phyloP scores from a whole-genome alignment of 2,888 invertebrate genomes.

The Malacosoma neustria region DNA sequence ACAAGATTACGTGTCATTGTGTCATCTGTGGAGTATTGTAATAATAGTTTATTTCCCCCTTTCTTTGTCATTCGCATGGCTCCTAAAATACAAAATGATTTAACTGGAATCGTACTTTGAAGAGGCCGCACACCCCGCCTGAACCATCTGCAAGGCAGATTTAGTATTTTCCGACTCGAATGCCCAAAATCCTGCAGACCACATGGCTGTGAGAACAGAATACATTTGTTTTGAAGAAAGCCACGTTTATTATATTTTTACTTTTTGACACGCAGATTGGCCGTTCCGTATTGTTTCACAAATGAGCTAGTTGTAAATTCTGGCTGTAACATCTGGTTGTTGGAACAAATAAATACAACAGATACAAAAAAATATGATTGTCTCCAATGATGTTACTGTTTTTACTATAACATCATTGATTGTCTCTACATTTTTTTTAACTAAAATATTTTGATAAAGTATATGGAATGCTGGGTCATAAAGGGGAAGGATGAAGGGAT shows the following conservation, averaged over 20 bases:
- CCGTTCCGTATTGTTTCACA: constrained; percentile 31
- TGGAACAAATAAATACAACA: constrained; percentile 8
- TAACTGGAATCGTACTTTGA: constrained; percentile 56
- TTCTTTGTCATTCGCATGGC: constrained; percentile 2
- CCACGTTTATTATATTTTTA: constrained; percentile 34
- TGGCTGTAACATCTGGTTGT: constrained; percentile 30
- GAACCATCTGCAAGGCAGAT: constrained; percentile 63
- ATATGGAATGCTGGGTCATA: too few species aligned
- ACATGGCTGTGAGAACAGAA: constrained; percentile 61
- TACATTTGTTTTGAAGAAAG: constrained; percentile 46
- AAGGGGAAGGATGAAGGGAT: too few species aligned
- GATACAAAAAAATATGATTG: background rate
- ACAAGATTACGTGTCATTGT: too few species aligned
- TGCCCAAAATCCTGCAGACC: constrained; percentile 62
- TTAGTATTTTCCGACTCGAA: constrained; percentile 30
- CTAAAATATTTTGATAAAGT: too few species aligned
- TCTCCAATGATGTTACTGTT: too few species aligned
- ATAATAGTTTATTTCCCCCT: too few species aligned
- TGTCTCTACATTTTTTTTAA: too few species aligned
- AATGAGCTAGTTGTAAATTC: constrained; percentile 26
- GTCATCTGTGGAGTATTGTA: too few species aligned
- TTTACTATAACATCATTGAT: too few species aligned
- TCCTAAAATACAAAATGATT: constrained; percentile 14
- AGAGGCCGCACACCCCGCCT: constrained; percentile 26
- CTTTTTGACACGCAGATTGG: constrained; percentile 14